These are phyloP conservation scores for Hydrolagus affinis DNA, from an alignment of 2,113 vertebrate genomes.

Conservation along the genomic window DNA sequence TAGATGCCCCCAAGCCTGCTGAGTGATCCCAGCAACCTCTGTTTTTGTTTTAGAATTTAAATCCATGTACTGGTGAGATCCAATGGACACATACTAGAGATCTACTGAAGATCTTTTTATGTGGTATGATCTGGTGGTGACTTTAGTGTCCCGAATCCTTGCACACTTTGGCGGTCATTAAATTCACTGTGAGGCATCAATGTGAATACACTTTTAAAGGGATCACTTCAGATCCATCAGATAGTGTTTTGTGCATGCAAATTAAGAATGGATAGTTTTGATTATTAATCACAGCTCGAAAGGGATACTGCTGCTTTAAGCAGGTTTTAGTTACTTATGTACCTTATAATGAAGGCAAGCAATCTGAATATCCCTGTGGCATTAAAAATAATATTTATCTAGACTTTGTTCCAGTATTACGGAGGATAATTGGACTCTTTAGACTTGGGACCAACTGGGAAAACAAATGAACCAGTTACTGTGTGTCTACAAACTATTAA, in stretches of 20 bases:
- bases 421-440: constrained; percentile 66
- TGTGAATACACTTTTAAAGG: background rate
- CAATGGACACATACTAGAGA: too few species aligned
- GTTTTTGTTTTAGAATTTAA: too few species aligned
- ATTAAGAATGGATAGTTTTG: background rate
- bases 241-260: background rate
- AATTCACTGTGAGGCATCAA: background rate
- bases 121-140: background rate
- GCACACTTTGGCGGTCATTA: background rate
- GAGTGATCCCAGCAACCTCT: too few species aligned
- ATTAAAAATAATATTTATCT: constrained; percentile 63
- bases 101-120: too few species aligned
- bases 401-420: constrained; percentile 61
- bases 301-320: background rate
- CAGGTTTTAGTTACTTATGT: constrained; percentile 47
- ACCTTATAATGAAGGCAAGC: constrained; percentile 65
- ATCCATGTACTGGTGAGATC: too few species aligned
- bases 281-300: background rate
- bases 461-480: constrained; percentile 51
- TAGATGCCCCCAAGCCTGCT: too few species aligned
- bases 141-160: background rate
- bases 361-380: constrained; percentile 71
- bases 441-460: constrained; percentile 61
- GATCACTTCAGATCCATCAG: background rate
- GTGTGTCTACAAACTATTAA: background rate